phyloP scores from a whole-genome alignment of 2,888 invertebrate species.

The Euphydryas editha region DNA sequence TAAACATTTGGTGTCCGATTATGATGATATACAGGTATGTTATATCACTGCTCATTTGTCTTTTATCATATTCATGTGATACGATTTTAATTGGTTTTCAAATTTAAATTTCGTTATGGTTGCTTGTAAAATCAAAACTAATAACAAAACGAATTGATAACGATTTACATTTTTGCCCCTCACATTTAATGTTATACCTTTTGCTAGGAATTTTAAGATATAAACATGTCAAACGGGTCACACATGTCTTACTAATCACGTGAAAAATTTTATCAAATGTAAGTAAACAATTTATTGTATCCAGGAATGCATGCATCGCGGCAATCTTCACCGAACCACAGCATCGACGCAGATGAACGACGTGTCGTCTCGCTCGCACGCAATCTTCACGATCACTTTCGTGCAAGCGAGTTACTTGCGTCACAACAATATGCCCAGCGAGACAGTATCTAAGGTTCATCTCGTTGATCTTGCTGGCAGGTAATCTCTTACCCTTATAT shows the following conservation, averaged over 20 bases:
- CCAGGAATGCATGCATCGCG: conserved; percentile 90
- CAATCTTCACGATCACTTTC: conserved; percentile 95
- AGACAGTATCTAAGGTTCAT: conserved; percentile 95
- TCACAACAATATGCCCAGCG: conserved; percentile 93
- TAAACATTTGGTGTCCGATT: conserved; percentile 93
- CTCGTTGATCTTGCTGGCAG: conserved; percentile 95
- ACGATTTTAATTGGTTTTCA: too few species aligned
- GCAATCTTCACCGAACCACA: conserved; percentile 92
- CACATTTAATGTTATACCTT: too few species aligned
- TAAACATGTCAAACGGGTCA: too few species aligned
- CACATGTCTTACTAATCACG: too few species aligned
- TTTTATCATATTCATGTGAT: not conserved
- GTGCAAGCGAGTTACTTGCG: conserved; percentile 91
- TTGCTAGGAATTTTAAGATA: too few species aligned
- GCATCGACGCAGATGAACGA: conserved; percentile 97
- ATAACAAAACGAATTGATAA: too few species aligned
- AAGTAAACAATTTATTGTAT: not conserved
- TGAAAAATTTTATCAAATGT: too few species aligned
- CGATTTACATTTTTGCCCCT: too few species aligned
- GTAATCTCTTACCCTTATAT: conserved; percentile 62
- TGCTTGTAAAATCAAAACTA: too few species aligned
- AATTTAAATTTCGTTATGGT: too few species aligned
- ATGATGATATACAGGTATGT: conserved; percentile 91
- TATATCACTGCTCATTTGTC: not conserved
- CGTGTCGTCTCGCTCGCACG: conserved; percentile 95